Percentiles rank a stretch among this genome's conserved stretches.
phyloP scores from a whole-genome alignment of 2,113 vertebrate species.

The Micronycteris hirsuta region DNA sequence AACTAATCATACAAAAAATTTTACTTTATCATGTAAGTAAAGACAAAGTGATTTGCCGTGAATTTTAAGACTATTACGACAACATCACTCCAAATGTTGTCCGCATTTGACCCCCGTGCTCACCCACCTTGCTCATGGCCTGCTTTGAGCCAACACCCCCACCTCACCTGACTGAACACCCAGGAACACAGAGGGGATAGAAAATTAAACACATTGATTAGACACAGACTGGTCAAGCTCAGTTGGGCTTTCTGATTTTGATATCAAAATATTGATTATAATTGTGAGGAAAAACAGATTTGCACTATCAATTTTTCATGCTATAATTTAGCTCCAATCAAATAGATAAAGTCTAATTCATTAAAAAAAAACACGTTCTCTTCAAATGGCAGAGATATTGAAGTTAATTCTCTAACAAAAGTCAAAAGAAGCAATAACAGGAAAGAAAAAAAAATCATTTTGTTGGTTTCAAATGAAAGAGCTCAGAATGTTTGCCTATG shows the following conservation, averaged over 20 bases:
- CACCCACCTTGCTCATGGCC: neutral
- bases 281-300: neutral
- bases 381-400: neutral
- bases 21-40: neutral
- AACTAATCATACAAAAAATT: neutral
- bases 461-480: constrained; percentile 49
- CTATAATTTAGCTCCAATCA: neutral
- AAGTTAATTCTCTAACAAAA: constrained; percentile 31
- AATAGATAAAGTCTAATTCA: neutral
- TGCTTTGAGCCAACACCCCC: neutral
- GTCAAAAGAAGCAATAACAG: neutral
- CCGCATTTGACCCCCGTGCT: neutral
- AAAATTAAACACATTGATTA: neutral
- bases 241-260: neutral
- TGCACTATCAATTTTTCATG: neutral
- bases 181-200: neutral
- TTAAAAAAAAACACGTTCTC: neutral
- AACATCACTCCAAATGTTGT: neutral
- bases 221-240: neutral
- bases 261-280: neutral
- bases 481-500: constrained; percentile 34
- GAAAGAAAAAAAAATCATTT: constrained; percentile 35
- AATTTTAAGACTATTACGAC: neutral
- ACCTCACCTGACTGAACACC: neutral
- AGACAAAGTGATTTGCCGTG: neutral